Conservation (phyloP, 2,113 vertebrate species). For the Todiramphus chloris region DNA sequence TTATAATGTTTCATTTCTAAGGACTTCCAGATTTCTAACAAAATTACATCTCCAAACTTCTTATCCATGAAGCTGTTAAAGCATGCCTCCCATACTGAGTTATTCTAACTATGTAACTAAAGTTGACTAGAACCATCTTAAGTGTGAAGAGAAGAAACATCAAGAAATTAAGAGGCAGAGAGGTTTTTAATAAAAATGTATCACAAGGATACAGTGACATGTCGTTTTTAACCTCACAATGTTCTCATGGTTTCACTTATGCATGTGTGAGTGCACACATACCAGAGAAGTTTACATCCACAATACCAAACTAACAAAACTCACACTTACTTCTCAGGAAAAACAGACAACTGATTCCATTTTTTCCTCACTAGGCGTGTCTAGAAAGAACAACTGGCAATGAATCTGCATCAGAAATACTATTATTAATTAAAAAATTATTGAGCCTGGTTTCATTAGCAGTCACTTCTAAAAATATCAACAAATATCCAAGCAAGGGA, state of each 20-base stretch:
- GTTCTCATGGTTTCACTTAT: neutral
- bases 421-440: neutral
- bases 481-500: neutral
- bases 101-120: neutral
- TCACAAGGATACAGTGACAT: neutral
- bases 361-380: neutral
- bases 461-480: neutral
- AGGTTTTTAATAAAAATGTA: neutral
- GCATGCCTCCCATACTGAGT: accelerated
- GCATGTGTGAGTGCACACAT: accelerated
- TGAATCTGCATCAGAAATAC: neutral
- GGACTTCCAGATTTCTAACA: neutral
- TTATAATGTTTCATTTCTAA: neutral
- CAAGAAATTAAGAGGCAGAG: neutral
- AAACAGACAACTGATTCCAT: neutral
- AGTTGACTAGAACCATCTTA: neutral
- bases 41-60: neutral
- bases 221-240: neutral
- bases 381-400: neutral
- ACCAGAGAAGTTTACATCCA: neutral
- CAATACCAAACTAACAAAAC: neutral
- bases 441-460: neutral
- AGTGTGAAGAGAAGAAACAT: neutral
- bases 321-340: neutral
- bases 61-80: neutral